Conservation (phyloP, 2,888 invertebrate species). For the Cheilosia soror region DNA sequence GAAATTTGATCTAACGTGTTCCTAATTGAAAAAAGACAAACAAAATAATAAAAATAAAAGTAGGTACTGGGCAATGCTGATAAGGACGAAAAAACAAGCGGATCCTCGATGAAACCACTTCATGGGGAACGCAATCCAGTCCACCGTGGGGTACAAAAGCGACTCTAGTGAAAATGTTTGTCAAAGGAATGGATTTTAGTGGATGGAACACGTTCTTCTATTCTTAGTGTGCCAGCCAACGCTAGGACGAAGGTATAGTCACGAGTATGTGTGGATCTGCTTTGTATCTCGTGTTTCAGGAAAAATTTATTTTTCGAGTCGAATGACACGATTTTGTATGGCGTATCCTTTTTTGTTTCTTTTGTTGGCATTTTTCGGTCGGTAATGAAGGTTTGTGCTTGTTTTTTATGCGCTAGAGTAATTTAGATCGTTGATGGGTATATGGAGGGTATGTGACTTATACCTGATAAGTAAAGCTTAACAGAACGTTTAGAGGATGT, state of each 20-base stretch:
- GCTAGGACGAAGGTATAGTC: too few species aligned
- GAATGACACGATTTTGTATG: slow-evolving; percentile 54
- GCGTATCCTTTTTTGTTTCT: slow-evolving; percentile 36
- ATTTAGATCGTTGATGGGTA: slow-evolving; percentile 1
- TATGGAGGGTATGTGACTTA: slow-evolving; percentile 16
- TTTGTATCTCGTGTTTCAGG: slow-evolving; percentile 36
- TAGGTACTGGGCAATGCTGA: slow-evolving; percentile 38
- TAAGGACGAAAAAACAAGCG: slow-evolving; percentile 45
- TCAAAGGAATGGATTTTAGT: slow-evolving; percentile 55
- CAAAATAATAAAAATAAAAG: slow-evolving; percentile 3
- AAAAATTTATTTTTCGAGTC: slow-evolving; percentile 66
- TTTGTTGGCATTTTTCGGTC: slow-evolving; percentile 15
- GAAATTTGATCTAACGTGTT: slow-evolving; percentile 63
- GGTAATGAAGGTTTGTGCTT: slow-evolving; percentile 13
- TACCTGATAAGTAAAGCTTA: slow-evolving; percentile 59
- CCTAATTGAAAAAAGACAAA: slow-evolving; percentile 64
- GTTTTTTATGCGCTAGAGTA: slow-evolving; percentile 17
- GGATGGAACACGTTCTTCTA: background rate
- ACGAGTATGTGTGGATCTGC: slow-evolving; percentile 7
- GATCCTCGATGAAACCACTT: slow-evolving; percentile 26
- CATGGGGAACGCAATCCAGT: background rate
- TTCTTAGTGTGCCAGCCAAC: too few species aligned
- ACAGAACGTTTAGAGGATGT: slow-evolving; percentile 58
- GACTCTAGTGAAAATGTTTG: slow-evolving; percentile 41
- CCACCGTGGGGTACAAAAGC: too few species aligned